Evolutionary conservation across 2,113 vertebrate species (phyloP).

Genomic region (Guaruba guarouba): DNA sequence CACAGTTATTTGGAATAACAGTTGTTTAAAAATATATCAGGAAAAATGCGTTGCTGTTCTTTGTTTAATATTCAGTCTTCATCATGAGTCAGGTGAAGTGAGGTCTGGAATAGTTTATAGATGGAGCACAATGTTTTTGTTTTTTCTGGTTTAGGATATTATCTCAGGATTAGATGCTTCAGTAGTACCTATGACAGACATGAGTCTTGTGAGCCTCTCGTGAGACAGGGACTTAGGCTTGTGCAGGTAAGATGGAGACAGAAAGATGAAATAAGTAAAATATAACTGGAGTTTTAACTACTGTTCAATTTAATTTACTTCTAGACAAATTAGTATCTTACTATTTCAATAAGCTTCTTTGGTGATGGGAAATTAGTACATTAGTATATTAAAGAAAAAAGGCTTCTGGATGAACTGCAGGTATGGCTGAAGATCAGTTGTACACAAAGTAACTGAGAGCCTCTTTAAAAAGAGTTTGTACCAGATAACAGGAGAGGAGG

Average conservation of each 20-base stretch:
- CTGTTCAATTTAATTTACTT: neutral
- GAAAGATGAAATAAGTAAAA: neutral
- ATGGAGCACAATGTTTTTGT: neutral
- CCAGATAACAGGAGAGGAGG: neutral
- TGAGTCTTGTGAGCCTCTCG: neutral
- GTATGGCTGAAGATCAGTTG: neutral
- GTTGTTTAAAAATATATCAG: neutral
- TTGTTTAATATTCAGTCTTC: neutral
- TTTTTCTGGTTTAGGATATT: neutral
- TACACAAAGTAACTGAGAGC: neutral
- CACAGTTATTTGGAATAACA: neutral
- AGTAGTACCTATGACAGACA: neutral
- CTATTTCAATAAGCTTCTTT: neutral
- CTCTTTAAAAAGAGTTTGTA: neutral
- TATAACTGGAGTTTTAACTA: neutral
- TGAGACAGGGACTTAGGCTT: neutral
- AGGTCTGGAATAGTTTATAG: neutral
- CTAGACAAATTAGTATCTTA: neutral
- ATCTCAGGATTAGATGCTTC: neutral
- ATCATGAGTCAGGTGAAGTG: neutral
- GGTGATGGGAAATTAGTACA: neutral
- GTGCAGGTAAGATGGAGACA: neutral
- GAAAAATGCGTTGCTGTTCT: neutral
- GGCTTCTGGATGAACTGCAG: neutral
- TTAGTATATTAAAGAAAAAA: neutral